Evolutionary conservation across 2,113 vertebrate species (phyloP).

Genomic region (Acanthisitta chloris): DNA sequence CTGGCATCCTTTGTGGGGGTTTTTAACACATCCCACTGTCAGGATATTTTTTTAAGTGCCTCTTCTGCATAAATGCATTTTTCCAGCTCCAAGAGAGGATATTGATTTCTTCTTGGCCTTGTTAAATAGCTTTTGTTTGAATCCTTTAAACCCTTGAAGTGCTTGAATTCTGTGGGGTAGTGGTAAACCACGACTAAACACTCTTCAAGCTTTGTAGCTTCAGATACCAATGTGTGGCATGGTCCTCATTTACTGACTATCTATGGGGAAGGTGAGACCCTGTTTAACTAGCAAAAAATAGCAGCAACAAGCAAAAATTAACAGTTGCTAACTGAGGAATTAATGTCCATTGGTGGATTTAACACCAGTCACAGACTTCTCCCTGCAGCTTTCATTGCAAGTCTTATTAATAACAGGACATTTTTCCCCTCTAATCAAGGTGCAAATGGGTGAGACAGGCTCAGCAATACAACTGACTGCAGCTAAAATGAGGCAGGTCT

Average conservation of each 20-base stretch:
- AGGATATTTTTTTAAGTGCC: neutral
- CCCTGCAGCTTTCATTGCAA: neutral
- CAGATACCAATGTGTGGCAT: accelerated
- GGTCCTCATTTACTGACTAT: neutral
- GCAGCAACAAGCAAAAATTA: neutral
- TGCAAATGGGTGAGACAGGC: neutral
- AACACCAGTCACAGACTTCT: neutral
- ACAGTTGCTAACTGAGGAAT: neutral
- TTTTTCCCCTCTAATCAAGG: neutral
- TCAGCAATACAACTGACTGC: neutral
- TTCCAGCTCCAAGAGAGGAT: neutral
- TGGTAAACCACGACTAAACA: neutral
- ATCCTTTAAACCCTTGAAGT: neutral
- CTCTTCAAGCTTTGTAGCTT: neutral
- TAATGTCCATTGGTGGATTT: neutral
- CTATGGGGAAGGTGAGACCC: neutral
- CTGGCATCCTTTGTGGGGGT: conserved; percentile 7
- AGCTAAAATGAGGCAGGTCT: neutral
- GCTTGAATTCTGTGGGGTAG: neutral
- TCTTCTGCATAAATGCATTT: conserved; percentile 14
- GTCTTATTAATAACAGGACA: neutral
- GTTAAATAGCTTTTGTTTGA: neutral
- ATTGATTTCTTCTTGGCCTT: neutral
- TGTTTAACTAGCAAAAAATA: neutral
- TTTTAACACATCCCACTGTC: conserved; percentile 32